Evolutionary conservation across 1,140 invertebrate genomes (phyloP).

Genomic region (Heliconius nattereri): DNA sequence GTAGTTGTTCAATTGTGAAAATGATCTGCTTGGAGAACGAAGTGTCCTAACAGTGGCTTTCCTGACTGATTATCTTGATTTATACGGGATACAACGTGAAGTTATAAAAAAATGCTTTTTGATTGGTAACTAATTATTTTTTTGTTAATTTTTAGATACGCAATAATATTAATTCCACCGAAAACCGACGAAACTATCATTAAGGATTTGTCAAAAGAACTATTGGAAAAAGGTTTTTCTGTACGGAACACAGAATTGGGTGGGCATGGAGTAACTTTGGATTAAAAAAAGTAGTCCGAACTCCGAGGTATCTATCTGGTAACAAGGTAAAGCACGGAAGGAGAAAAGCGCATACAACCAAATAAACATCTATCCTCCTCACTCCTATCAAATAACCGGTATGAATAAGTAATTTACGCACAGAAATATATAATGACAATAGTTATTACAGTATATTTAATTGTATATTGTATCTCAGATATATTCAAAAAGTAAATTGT

Average conservation of each 20-base stretch:
- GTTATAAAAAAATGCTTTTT: not conserved
- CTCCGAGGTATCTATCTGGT: no score
- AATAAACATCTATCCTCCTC: no score
- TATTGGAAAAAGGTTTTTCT: slow-evolving; percentile 67
- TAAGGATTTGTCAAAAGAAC: slow-evolving; percentile 56
- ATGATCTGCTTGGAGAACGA: no score
- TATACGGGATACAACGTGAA: not conserved
- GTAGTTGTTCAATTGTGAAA: no score
- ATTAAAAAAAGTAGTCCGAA: slow-evolving; percentile 22
- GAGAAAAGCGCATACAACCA: no score
- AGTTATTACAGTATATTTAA: no score
- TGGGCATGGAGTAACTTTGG: slow-evolving; percentile 71
- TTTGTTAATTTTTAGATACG: slow-evolving; percentile 57
- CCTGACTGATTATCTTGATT: no score
- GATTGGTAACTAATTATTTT: not conserved
- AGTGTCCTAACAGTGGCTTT: no score
- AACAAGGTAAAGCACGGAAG: no score
- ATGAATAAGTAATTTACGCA: not conserved
- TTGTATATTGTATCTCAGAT: not conserved
- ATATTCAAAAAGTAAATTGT: not conserved
- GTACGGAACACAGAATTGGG: slow-evolving; percentile 76
- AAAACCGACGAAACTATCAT: slow-evolving; percentile 54
- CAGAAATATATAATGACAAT: not conserved
- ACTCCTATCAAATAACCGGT: no score
- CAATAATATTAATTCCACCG: slow-evolving; percentile 72